phyloP scores from a whole-genome alignment of 2,113 vertebrate species.

The Pleuronectes platessa region DNA sequence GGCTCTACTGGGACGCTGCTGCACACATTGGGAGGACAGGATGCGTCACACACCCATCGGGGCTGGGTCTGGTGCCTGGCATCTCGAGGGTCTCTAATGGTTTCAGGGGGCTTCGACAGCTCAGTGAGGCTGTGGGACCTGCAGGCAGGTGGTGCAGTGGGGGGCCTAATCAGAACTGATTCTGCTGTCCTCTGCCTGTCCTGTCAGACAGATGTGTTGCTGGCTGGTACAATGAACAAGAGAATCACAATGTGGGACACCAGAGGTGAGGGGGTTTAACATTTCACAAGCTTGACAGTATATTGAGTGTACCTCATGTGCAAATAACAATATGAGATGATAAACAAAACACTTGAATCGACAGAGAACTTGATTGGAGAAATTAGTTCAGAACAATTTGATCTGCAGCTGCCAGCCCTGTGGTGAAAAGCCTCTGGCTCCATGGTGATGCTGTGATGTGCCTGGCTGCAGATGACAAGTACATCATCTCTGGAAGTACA shows the following conservation, averaged over 20 bases:
- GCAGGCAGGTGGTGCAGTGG: constrained; percentile 84
- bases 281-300: not conserved
- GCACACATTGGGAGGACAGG: constrained; percentile 72
- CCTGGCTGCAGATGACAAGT: constrained; percentile 86
- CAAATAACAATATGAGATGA: not conserved
- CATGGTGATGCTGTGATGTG: constrained; percentile 88
- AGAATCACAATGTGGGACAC: constrained; percentile 89
- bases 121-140: constrained; percentile 93
- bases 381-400: not conserved
- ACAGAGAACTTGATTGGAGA: not conserved
- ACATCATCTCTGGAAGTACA: constrained; percentile 90
- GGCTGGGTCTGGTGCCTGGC: constrained; percentile 96
- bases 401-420: constrained; percentile 78
- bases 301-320: not conserved
- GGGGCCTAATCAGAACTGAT: constrained; percentile 84
- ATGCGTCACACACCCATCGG: constrained; percentile 85
- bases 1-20: constrained; percentile 75
- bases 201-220: constrained; percentile 84
- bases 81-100: constrained; percentile 79
- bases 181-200: constrained; percentile 89
- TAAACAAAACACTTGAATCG: not conserved
- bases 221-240: constrained; percentile 88
- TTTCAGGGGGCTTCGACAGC: constrained; percentile 93
- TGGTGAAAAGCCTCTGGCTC: constrained; percentile 85
- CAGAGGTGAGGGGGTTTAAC: constrained; percentile 81